phyloP scores from a whole-genome alignment of 2,113 vertebrate species.

The Myocastor coypus region DNA sequence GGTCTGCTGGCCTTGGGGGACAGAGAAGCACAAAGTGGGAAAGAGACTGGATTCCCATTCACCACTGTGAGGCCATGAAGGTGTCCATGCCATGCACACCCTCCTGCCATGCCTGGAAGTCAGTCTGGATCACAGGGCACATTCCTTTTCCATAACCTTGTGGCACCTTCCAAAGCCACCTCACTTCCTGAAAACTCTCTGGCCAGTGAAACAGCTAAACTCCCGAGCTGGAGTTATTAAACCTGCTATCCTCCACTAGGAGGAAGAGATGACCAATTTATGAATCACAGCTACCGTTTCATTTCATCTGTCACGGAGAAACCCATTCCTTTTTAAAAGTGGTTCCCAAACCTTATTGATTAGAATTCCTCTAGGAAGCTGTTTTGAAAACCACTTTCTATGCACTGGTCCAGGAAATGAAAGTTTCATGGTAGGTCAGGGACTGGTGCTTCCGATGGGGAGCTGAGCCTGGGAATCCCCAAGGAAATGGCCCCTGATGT shows the following conservation, averaged over 20 bases:
- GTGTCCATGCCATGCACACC: background rate
- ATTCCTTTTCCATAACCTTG: constrained; percentile 15
- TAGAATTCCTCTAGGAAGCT: background rate
- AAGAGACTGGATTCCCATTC: background rate
- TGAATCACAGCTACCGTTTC: background rate
- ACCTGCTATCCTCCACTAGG: background rate
- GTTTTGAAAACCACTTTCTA: background rate
- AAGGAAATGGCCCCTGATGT: background rate
- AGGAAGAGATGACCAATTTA: constrained; percentile 25
- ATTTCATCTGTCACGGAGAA: background rate
- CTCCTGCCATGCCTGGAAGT: background rate
- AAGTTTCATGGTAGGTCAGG: background rate
- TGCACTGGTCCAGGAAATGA: background rate
- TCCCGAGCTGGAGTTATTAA: constrained; percentile 2
- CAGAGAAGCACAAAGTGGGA: background rate
- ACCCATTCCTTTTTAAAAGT: background rate
- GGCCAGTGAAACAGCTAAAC: background rate
- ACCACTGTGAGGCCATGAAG: rapidly evolving
- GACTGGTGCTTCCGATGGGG: background rate
- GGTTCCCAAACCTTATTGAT: constrained; percentile 22
- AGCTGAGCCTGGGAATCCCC: rapidly evolving
- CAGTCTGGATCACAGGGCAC: background rate
- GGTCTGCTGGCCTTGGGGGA: background rate
- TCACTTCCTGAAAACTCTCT: constrained; percentile 22
- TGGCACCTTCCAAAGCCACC: background rate